Evolutionary conservation across 2,797 vertebrate species (phyloP), one percentile per base, ranked within the genome.

Genomic region (Euphonia xanthogaster): DNA sequence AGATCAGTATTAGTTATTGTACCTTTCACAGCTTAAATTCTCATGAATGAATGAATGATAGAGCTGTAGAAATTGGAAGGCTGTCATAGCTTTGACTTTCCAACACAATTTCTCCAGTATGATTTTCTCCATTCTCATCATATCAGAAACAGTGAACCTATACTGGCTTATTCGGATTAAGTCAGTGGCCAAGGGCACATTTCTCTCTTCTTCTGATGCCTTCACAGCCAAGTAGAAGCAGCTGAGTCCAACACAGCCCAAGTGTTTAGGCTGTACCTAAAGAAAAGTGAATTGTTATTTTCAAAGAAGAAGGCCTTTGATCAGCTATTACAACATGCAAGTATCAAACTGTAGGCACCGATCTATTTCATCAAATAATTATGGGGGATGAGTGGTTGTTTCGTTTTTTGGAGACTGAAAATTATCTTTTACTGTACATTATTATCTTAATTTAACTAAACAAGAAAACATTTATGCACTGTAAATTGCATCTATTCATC

Each of bases 71-170:
- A 99, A 99, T 3, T 98, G 98, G 73, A 99, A 98, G 17, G 99
- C 98, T 50, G 99, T 99, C 23, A 99, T 98, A 87, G 98, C 98
- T 97, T 98, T 99, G 86, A 99, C 98, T 97, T 99, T 99, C 98
- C 99, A 99, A 90, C 97, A 97, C 58, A 99, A 97, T 95, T 99
- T 99, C 97, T 99, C 99, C 97, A 99, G 90, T 77, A 99, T 88
- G 42, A 99, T 99, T 98, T 98, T 99, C 97, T 99, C 99, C 99
- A 99, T 99, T 94, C 99, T 98, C 98, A 99, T 99, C 99, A 99
- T 98, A 96, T 99, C 99, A 15, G 99, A 99, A 94, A 99, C 98
- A 0, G 99, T 99, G 93, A 99, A 99, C 93, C 98, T 98, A 40
- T 98, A 99, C 97, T 99, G 99, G 95, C 98, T 99, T 96, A 99